Base-by-base conservation (phyloP, 2,888 invertebrate species). In the Nasonia oneida region DNA sequence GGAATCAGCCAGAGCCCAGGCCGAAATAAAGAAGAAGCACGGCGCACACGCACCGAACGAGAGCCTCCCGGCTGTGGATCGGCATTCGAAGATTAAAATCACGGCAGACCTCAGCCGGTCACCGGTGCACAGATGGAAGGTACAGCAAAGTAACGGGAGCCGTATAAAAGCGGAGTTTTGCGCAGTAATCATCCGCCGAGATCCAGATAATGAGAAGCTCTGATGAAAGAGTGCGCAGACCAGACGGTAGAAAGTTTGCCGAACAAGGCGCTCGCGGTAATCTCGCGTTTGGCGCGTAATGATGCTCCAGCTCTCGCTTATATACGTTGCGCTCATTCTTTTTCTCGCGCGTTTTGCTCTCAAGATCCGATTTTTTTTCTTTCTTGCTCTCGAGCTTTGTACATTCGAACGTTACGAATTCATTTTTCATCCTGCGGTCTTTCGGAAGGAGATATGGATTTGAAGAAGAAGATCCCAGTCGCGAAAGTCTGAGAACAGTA, bases 31-130 rank as follows among this genome's bases (percentile, higher is more conserved):
- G 39, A 81, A 47, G 67, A 53, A 61, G n/a, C 8, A 29, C 29
- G 29, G 29, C 29, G 37, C 42, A 50, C 29, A 57, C n/a, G 73
- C 74, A 75, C 50, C n/a, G 70, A 29, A 29, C 42, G 64, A 75
- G 37, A 70, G 70, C 47, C 12, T 47, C 2, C 0, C 47, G 47
- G 47, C 47, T 10, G 12, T 70, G 70, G 70, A 80, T 86, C 37
- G 64, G 74, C 42, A 57, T 76, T 50, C 71, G 80, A 71, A 86
- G 83, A 86, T 86, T 86, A 86, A 86, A 86, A 86, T 80, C 80
- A 70, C 76, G n/a, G 6, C 61, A 37, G 33, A 83, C 61, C 23
- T 14, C 86, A 83, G 83, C 77, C 83, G 83, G 83, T 70, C 64
- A 64, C 64, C 18, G 29, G 23, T 23, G n/a, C n/a, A 64, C 64